Percentiles rank a stretch among this genome's conserved stretches.
Evolutionary conservation across 2,797 vertebrate genomes (phyloP).

Genomic region (Clarias platycephalus): DNA sequence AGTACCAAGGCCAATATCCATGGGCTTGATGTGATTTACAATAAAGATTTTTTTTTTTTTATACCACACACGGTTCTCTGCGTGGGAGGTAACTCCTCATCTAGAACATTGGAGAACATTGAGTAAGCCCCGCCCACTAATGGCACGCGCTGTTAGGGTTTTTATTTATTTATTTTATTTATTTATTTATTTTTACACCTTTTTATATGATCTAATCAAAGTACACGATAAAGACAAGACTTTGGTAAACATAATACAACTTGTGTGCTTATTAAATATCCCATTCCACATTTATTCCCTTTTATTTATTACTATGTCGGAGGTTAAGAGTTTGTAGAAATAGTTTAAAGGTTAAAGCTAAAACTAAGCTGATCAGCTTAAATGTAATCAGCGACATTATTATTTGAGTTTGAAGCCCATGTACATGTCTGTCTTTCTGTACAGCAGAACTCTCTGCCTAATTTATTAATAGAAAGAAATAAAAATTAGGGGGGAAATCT

Average conservation of each 20-base stretch:
- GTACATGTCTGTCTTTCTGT: too few species aligned
- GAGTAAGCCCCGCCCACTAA: slow-evolving; percentile 3
- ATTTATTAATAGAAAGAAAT: too few species aligned
- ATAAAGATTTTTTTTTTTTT: neutral
- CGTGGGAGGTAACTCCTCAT: neutral
- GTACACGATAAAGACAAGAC: neutral
- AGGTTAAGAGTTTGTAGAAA: too few species aligned
- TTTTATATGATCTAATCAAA: neutral
- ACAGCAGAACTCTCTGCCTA: too few species aligned
- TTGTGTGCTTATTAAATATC: neutral
- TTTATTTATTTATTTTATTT: neutral
- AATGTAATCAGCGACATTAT: too few species aligned
- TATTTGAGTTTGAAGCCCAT: too few species aligned
- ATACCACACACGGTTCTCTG: neutral
- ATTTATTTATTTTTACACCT: neutral
- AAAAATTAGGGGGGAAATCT: too few species aligned
- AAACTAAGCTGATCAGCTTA: too few species aligned
- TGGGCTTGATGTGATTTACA: neutral
- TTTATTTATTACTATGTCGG: too few species aligned
- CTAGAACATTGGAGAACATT: neutral
- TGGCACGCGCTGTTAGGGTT: too few species aligned
- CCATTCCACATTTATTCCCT: neutral
- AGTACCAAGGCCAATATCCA: neutral
- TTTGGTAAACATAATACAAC: too few species aligned
- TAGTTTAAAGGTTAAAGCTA: too few species aligned